Base-by-base conservation (phyloP, 2,113 vertebrate species). In the Entelurus aequoreus region DNA sequence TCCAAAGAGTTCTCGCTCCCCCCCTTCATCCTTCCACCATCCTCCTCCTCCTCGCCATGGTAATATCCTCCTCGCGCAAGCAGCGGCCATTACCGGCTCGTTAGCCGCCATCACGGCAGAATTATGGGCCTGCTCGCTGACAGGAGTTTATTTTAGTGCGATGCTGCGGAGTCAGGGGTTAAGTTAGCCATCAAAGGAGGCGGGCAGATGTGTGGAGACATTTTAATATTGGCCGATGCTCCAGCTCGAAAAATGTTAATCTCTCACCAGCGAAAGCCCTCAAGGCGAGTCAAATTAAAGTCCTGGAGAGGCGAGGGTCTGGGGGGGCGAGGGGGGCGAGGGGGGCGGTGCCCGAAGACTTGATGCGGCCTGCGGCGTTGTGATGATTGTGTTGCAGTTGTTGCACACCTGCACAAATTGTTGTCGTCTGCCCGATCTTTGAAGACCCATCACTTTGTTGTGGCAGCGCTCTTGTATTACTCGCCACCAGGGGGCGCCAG, bases 101-200 rank as follows among this genome's bases (percentile, higher is more conserved):
- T 97, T 98, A 97, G 94, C 91, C 91, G 88, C 92, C 94, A 95
- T 96, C 93, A 96, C 93, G 92, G 92, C 89, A 87, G 92, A 95
- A 98, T 97, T 97, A 96, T 91, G 94, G 94, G 93, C 91, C 90
- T 91, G 91, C 91, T 89, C 81, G 87, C 91, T 90, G 92, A 95
- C 93, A 94, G 92, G 94, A 89, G 92, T 91, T 91, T 53, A 85
- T 13, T 63, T 52, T 90, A 56, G 75, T 92, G 93, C 5, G 93
- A 92, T 91, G 90, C 94, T 92, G 91, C 88, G 91, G 92, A 96
- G 94, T 97, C 95, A 96, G 93, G 94, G 96, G 96, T 98, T 97
- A 97, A 94, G 94, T 95, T 94, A 94, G 93, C 95, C 95, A 97
- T 97, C 96, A 97, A 94, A 94, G 92, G 93, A 92, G 93, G 92